These are phyloP conservation scores for Drosophila multiciliata DNA, from an alignment of 2,888 invertebrate species.

Conservation along the genomic window DNA sequence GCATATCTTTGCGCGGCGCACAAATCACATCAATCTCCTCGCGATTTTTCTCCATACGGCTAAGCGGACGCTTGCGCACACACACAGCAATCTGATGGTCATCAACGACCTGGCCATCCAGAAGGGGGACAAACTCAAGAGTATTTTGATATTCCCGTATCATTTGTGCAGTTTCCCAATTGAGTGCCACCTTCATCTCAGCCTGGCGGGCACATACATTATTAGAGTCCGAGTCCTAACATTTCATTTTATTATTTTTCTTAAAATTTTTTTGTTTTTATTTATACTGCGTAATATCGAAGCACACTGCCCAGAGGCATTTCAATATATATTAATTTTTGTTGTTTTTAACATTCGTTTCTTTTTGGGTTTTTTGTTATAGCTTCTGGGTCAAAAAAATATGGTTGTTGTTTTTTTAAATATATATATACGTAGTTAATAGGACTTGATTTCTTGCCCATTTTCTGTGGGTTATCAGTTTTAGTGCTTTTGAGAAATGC, in stretches of 20 bases:
- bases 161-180: no score
- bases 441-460: slow-evolving; percentile 42
- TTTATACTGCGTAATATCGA: slow-evolving; percentile 72
- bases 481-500: slow-evolving; percentile 63
- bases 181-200: no score
- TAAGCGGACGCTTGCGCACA: slow-evolving; percentile 97
- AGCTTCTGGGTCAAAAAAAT: slow-evolving; percentile 47
- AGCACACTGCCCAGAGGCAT: slow-evolving; percentile 63
- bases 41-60: slow-evolving; percentile 93
- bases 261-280: slow-evolving; percentile 2
- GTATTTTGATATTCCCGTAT: slow-evolving; percentile 95
- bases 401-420: slow-evolving; percentile 26
- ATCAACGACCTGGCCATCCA: slow-evolving; percentile 93
- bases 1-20: slow-evolving; percentile 96
- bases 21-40: slow-evolving; percentile 99
- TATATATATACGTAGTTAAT: slow-evolving; percentile 41
- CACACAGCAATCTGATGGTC: slow-evolving; percentile 99
- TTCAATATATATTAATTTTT: slow-evolving; percentile 19
- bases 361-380: slow-evolving; percentile 13
- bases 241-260: slow-evolving; percentile 38
- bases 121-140: slow-evolving; percentile 94
- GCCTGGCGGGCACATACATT: no score
- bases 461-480: slow-evolving; percentile 38
- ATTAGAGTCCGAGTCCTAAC: slow-evolving; percentile 74
- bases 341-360: slow-evolving; percentile 45